Percentiles rank a stretch among this genome's conserved stretches.
These are phyloP conservation scores for Yponomeuta sedellus DNA, from an alignment of 2,888 invertebrate species.

Conservation along the genomic window DNA sequence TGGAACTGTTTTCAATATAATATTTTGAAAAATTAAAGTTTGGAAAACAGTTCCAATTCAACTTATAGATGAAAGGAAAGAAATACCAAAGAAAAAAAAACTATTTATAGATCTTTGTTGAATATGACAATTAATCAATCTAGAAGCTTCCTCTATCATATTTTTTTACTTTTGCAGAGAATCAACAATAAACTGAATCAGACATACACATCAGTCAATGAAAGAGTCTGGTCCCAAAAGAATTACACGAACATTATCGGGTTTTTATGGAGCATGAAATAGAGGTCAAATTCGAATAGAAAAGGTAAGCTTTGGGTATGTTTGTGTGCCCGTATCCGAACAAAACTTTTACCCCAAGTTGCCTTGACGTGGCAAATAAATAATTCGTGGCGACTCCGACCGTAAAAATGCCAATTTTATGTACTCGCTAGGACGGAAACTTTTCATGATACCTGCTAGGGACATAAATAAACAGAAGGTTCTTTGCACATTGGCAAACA, in stretches of 20 bases:
- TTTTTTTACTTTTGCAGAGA: neutral
- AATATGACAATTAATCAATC: neutral
- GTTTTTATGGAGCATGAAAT: neutral
- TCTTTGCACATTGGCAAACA: no score
- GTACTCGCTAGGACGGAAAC: conserved; percentile 2
- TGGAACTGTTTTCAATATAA: no score
- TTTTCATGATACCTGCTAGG: neutral
- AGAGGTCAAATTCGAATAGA: neutral
- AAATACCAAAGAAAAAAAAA: no score
- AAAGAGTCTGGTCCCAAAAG: conserved; percentile 25
- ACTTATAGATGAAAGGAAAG: no score
- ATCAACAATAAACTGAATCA: conserved; percentile 1
- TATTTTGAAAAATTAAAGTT: no score
- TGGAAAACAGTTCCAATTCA: no score
- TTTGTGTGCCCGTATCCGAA: conserved; percentile 30
- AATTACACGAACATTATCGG: conserved; percentile 24
- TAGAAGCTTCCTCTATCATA: neutral
- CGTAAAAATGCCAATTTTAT: conserved; percentile 41
- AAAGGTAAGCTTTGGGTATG: neutral
- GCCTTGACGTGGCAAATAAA: conserved; percentile 32
- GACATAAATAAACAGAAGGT: no score
- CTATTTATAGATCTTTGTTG: neutral
- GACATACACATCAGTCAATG: conserved; percentile 11
- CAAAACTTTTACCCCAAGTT: conserved; percentile 38
- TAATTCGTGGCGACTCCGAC: conserved; percentile 6